These are phyloP conservation scores for Colius striatus DNA, from an alignment of 2,113 vertebrate species.

Conservation along the genomic window DNA sequence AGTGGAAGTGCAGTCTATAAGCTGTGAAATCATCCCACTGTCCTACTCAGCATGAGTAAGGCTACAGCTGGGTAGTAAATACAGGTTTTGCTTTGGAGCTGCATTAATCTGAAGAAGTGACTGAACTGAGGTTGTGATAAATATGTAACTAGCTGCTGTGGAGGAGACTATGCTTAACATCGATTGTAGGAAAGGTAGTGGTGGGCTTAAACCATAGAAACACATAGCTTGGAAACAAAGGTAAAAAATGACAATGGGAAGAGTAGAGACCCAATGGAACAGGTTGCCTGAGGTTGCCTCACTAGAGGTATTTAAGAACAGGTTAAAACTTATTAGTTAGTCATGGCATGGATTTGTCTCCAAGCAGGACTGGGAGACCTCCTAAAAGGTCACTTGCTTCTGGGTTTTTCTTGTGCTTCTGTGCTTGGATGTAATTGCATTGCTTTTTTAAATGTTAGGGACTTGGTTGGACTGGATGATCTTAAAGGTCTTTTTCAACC, in stretches of 20 bases:
- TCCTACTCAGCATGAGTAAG: not conserved
- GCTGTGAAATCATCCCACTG: conserved; percentile 14
- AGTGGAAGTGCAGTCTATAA: not conserved
- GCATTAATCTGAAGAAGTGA: not conserved
- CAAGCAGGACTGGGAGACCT: not conserved
- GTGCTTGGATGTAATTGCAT: not conserved
- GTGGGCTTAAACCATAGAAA: not conserved
- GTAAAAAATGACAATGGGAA: not conserved
- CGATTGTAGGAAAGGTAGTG: not conserved
- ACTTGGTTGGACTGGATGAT: not conserved
- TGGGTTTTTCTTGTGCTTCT: not conserved
- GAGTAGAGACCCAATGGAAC: not conserved
- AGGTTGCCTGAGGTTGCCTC: not conserved
- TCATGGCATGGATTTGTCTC: not conserved
- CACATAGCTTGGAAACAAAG: not conserved
- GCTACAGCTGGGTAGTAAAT: not conserved
- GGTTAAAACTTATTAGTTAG: not conserved
- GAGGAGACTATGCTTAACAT: not conserved
- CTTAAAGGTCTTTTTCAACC: too few species aligned
- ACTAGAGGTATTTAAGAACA: not conserved
- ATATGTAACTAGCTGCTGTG: not conserved
- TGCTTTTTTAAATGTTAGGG: not conserved
- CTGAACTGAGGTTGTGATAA: not conserved
- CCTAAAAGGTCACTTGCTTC: not conserved
- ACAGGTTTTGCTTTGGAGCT: not conserved